phyloP scores from a whole-genome alignment of 2,113 vertebrate genomes.

The Elaphurus davidianus region DNA sequence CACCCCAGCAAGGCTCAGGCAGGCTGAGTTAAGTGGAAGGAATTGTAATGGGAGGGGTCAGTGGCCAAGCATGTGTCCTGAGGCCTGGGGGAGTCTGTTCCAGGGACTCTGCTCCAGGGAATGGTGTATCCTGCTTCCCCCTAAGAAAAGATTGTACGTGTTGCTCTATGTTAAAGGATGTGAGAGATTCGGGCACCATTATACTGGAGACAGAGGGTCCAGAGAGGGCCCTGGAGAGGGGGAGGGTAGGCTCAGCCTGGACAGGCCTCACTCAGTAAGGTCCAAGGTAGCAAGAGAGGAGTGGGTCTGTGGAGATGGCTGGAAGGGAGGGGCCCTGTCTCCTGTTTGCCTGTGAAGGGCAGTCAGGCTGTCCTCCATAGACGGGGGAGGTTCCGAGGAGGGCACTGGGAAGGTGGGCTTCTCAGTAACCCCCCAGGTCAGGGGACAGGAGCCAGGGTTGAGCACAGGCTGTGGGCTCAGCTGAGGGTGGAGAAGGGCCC shows the following conservation, averaged over 20 bases:
- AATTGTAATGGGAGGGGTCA: neutral
- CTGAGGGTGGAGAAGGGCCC: neutral
- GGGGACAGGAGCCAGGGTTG: neutral
- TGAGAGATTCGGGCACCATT: neutral
- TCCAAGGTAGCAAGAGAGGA: neutral
- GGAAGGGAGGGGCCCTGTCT: neutral
- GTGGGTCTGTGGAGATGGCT: neutral
- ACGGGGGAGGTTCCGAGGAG: neutral
- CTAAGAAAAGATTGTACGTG: neutral
- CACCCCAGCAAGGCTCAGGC: rapidly evolving
- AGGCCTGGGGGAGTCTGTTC: neutral
- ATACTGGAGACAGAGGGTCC: neutral
- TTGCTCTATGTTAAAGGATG: neutral
- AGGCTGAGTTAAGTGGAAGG: neutral
- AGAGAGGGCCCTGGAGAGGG: neutral
- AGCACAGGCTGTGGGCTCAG: neutral
- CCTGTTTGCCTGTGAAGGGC: neutral
- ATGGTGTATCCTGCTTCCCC: neutral
- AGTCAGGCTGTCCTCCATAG: neutral
- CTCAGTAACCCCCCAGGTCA: neutral
- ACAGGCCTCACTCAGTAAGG: neutral
- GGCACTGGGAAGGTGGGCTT: neutral
- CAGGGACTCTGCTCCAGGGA: neutral
- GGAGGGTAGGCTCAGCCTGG: neutral
- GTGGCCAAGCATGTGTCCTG: neutral